A percentile compares a stretch with the other conserved stretches of the same genome.
phyloP scores from a whole-genome alignment of 2,888 invertebrate genomes.

The Himalopsyche kuldschensis region DNA sequence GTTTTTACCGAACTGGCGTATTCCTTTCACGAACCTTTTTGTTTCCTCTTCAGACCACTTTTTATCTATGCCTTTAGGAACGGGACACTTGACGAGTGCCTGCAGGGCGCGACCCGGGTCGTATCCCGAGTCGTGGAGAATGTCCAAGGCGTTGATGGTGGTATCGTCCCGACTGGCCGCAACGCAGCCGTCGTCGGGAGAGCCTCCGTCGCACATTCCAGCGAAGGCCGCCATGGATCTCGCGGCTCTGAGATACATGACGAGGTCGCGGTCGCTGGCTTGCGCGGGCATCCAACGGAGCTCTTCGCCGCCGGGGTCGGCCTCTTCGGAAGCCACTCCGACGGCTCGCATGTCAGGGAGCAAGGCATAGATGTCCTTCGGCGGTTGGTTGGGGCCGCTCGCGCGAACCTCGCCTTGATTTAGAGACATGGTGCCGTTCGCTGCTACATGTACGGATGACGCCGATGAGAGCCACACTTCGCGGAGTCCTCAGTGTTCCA shows the following conservation, averaged over 20 bases:
- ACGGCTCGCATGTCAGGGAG: slow-evolving; percentile 61
- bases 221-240: slow-evolving; percentile 98
- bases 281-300: slow-evolving; percentile 93
- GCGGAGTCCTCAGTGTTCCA: not conserved
- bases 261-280: slow-evolving; percentile 89
- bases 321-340: slow-evolving; percentile 53
- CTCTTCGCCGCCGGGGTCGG: slow-evolving; percentile 73
- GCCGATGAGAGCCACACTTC: not conserved
- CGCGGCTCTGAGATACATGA: slow-evolving; percentile 96
- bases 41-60: slow-evolving; percentile 98
- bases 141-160: slow-evolving; percentile 94
- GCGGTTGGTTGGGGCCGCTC: slow-evolving; percentile 57
- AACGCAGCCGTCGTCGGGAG: slow-evolving; percentile 94
- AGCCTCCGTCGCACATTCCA: slow-evolving; percentile 98
- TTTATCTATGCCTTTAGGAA: slow-evolving; percentile 95
- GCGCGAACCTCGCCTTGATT: slow-evolving; percentile 61
- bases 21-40: slow-evolving; percentile 97
- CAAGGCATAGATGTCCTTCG: slow-evolving; percentile 58
- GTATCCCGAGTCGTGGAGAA: slow-evolving; percentile 94
- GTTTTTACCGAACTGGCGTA: slow-evolving; percentile 98
- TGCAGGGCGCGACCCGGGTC: slow-evolving; percentile 95
- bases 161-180: slow-evolving; percentile 97
- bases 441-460: slow-evolving; percentile 38
- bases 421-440: slow-evolving; percentile 55
- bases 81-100: slow-evolving; percentile 95